A percentile compares a stretch with the other conserved stretches of the same genome.
phyloP scores from a whole-genome alignment of 2,113 vertebrate genomes.

The Odobenus rosmarus region DNA sequence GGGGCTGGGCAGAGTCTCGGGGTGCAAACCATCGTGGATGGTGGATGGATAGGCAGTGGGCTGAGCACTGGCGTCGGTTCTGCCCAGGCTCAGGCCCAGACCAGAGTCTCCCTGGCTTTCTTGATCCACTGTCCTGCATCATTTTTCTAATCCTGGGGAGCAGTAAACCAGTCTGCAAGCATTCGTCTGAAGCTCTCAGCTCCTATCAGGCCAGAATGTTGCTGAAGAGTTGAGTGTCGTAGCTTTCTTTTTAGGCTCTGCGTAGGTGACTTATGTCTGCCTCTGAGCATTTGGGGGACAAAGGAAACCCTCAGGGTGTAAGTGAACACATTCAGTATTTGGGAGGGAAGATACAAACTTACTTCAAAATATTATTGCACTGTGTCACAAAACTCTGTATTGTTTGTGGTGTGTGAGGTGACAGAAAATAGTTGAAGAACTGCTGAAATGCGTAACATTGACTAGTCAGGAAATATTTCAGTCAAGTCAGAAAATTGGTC shows the following conservation, averaged over 20 bases:
- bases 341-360: not conserved
- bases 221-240: not conserved
- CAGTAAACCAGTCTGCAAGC: not conserved
- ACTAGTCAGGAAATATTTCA: not conserved
- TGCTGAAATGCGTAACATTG: not conserved
- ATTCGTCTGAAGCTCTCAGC: not conserved
- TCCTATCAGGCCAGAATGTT: not conserved
- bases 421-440: conserved; percentile 26
- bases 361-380: not conserved
- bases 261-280: not conserved
- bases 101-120: not conserved
- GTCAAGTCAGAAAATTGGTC: not conserved
- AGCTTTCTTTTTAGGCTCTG: not conserved
- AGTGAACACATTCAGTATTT: not conserved
- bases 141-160: not conserved
- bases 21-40: not conserved
- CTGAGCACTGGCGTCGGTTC: not conserved
- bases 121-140: not conserved
- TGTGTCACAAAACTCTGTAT: not conserved
- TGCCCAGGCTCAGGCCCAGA: not conserved
- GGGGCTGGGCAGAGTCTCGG: not conserved
- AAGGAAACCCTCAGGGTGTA: not conserved
- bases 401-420: not conserved
- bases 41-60: not conserved
- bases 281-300: not conserved